phyloP scores from a whole-genome alignment of 2,797 vertebrate genomes.

The Numenius phaeopus region DNA sequence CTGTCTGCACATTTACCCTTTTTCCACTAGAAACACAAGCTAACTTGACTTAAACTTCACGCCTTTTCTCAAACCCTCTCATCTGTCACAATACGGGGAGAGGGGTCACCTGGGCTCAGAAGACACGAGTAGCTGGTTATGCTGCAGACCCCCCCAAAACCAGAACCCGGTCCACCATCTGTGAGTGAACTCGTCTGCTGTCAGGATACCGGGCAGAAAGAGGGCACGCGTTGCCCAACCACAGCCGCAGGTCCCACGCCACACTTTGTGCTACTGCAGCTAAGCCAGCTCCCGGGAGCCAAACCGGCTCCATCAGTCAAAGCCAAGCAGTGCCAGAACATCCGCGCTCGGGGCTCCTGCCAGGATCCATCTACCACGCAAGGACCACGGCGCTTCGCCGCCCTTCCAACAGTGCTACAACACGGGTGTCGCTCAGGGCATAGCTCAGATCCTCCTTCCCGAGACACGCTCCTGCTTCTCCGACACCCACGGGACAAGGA shows the following conservation, averaged over 20 bases:
- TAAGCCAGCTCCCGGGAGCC: not conserved
- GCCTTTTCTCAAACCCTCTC: not conserved
- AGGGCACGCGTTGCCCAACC: not conserved
- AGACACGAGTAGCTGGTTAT: fast-evolving
- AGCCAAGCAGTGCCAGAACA: not conserved
- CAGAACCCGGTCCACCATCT: not conserved
- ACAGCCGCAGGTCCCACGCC: not conserved
- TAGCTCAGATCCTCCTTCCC: not conserved
- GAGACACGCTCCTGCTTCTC: not conserved
- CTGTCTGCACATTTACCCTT: not conserved
- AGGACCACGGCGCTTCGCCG: not conserved
- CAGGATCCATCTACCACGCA: fast-evolving
- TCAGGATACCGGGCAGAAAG: not conserved
- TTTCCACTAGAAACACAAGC: fast-evolving
- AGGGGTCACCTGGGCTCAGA: fast-evolving
- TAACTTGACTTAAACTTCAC: not conserved
- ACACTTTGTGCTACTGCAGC: not conserved
- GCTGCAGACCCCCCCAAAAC: not conserved
- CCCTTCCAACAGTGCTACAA: not conserved
- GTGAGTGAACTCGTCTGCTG: fast-evolving
- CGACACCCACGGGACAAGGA: fast-evolving
- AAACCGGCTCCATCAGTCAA: not conserved
- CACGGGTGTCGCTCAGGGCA: fast-evolving
- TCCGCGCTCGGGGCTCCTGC: not conserved
- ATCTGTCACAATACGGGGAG: fast-evolving